These are phyloP conservation scores for Rhodinocichla rosea DNA, from an alignment of 2,113 vertebrate species.

Conservation along the genomic window DNA sequence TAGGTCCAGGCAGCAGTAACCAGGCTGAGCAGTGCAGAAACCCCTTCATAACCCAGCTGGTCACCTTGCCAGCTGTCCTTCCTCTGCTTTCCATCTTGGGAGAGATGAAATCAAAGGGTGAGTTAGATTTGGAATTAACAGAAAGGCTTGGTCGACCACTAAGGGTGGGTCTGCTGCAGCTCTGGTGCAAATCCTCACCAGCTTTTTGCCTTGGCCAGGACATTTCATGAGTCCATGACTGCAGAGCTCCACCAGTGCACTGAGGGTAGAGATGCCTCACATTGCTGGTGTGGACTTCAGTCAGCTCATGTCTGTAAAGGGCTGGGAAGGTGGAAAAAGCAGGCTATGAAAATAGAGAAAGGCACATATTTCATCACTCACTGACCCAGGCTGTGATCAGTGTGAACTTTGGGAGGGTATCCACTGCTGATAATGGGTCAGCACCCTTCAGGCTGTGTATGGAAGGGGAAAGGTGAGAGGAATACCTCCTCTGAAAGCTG, in stretches of 20 bases:
- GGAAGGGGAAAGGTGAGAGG: background rate
- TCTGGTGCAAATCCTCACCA: background rate
- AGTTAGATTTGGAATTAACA: background rate
- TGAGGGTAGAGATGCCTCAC: background rate
- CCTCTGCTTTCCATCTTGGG: background rate
- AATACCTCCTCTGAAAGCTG: background rate
- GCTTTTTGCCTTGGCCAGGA: background rate
- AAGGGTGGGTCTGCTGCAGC: background rate
- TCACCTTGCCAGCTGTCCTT: background rate
- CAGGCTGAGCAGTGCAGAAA: background rate
- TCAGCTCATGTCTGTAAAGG: background rate
- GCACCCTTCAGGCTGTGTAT: background rate
- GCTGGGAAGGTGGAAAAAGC: background rate
- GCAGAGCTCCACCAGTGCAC: background rate
- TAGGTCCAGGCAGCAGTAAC: background rate
- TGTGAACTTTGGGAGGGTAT: background rate
- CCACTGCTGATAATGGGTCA: background rate
- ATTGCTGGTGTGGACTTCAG: background rate
- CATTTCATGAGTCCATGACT: accelerated
- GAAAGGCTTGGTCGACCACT: background rate
- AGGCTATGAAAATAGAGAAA: background rate
- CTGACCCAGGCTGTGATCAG: background rate
- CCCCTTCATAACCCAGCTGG: background rate
- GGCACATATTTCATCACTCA: background rate
- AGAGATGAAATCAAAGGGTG: background rate